Evolutionary conservation across 2,797 vertebrate genomes (phyloP).

Genomic region (Denticeps clupeoides): DNA sequence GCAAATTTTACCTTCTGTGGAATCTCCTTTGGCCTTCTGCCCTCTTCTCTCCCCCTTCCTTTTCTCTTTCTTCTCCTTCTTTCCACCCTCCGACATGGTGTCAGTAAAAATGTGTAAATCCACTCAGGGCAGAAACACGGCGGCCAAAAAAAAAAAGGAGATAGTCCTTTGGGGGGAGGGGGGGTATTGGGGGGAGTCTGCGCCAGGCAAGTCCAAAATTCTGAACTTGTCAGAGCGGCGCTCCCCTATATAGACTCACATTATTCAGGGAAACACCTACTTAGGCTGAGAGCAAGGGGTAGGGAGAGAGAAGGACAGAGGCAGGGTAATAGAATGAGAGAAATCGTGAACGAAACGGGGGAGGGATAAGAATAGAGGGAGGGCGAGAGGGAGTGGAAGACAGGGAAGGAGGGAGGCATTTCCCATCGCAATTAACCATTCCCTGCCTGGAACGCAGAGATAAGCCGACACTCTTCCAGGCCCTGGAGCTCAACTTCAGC

Average conservation of each 20-base stretch:
- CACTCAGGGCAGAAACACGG: conserved; percentile 28
- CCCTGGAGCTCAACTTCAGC: conserved; percentile 33
- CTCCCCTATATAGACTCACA: conserved; percentile 64
- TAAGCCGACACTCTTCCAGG: conserved; percentile 45
- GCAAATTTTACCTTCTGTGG: conserved; percentile 49
- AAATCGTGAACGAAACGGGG: conserved; percentile 7
- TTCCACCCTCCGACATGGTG: conserved; percentile 62
- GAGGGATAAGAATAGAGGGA: conserved; percentile 9
- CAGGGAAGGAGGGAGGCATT: conserved; percentile 48
- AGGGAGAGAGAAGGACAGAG: conserved; percentile 9
- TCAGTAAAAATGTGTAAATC: conserved; percentile 48
- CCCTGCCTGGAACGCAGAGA: conserved; percentile 48
- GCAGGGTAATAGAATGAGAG: conserved; percentile 13
- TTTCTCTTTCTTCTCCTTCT: conserved; percentile 54
- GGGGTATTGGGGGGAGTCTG: conserved; percentile 48
- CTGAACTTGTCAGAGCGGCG: conserved; percentile 57
- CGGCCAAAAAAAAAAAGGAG: conserved; percentile 29
- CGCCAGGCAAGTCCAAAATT: conserved; percentile 54
- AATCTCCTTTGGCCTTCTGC: conserved; percentile 45
- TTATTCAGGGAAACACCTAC: conserved; percentile 64
- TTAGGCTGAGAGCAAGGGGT: conserved; percentile 27
- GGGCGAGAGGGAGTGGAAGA: conserved; percentile 6
- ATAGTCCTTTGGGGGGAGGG: no score
- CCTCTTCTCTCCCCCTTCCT: conserved; percentile 52
- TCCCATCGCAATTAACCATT: conserved; percentile 63